These are phyloP conservation scores for Oxystoma pomonae DNA, from an alignment of 2,888 invertebrate species.

Conservation along the genomic window DNA sequence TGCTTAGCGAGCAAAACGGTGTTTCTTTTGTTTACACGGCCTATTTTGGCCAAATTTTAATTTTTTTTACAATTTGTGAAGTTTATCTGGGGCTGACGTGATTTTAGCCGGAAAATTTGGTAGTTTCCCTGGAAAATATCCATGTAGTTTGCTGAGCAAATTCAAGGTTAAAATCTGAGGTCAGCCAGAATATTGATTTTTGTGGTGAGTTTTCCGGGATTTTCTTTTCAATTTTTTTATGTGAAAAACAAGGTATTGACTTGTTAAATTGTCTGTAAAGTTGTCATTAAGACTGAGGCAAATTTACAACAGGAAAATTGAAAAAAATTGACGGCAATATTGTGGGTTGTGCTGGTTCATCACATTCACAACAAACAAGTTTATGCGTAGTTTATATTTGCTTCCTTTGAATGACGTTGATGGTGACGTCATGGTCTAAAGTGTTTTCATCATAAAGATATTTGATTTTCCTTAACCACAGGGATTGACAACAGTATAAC, in stretches of 20 bases:
- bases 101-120: background rate
- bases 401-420: background rate
- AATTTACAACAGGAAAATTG: too few species aligned
- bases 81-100: background rate
- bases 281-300: too few species aligned
- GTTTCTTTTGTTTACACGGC: background rate
- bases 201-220: background rate
- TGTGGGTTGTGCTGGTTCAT: too few species aligned
- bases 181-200: background rate
- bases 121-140: background rate
- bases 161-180: conserved; percentile 2
- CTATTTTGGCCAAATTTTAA: background rate
- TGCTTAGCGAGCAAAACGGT: background rate
- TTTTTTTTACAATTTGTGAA: background rate
- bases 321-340: too few species aligned
- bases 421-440: background rate
- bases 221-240: background rate
- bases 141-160: background rate
- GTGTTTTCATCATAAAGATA: too few species aligned
- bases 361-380: background rate
- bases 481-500: too few species aligned
- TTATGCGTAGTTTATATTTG: background rate
- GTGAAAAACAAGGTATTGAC: background rate
- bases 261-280: too few species aligned
- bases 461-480: too few species aligned